Evolutionary conservation across 2,888 invertebrate genomes (phyloP).

Genomic region (Thera britannica): DNA sequence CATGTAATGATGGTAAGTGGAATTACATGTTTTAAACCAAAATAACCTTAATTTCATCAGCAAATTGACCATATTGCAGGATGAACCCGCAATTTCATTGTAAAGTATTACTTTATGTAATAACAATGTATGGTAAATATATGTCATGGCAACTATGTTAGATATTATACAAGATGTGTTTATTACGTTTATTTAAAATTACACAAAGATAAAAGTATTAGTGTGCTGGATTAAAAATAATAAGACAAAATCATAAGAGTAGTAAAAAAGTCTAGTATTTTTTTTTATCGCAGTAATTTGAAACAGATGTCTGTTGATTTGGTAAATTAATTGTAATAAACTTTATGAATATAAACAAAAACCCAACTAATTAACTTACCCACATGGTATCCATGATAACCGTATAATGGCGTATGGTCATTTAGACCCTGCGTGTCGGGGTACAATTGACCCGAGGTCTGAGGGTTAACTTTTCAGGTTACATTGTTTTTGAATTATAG

Average conservation of each 20-base stretch:
- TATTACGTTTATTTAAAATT: too few species aligned
- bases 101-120: neutral
- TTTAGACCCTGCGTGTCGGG: constrained; percentile 37
- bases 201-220: too few species aligned
- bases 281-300: neutral
- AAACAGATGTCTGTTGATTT: neutral
- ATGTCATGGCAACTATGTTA: too few species aligned
- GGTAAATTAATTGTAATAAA: constrained; percentile 17
- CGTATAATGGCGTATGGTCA: constrained; percentile 35
- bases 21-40: neutral
- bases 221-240: too few species aligned
- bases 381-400: constrained; percentile 39
- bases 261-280: too few species aligned
- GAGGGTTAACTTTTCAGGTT: constrained; percentile 37
- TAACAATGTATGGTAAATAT: too few species aligned
- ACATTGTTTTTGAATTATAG: constrained; percentile 20
- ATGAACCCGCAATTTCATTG: neutral
- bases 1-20: constrained; percentile 11
- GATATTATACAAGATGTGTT: too few species aligned
- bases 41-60: constrained; percentile 5
- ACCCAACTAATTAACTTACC: constrained; percentile 36
- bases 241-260: too few species aligned
- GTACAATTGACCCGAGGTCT: constrained; percentile 36
- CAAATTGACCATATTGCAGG: neutral
- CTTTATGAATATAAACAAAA: constrained; percentile 16